A percentile compares a stretch with the other conserved stretches of the same genome.
These are phyloP conservation scores for Montipora foliosa DNA, from an alignment of 64 coral and sea anemone species.

Conservation along the genomic window DNA sequence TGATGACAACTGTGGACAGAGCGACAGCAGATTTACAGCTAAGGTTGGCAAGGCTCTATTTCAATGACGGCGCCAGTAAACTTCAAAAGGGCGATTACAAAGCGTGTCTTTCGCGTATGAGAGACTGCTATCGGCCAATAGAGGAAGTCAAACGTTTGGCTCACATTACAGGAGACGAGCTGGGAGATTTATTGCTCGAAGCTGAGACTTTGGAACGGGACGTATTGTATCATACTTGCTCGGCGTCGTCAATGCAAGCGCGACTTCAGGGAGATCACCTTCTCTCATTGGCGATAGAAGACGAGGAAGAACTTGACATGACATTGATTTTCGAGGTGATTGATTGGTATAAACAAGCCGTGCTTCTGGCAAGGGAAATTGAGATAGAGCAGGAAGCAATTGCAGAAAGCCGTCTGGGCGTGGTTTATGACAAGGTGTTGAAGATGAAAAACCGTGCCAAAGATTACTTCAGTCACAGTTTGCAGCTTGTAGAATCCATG, in stretches of 20 bases:
- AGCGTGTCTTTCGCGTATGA: no score
- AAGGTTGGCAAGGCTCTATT: conserved; percentile 39
- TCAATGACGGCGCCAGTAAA: conserved; percentile 63
- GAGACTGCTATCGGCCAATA: no score
- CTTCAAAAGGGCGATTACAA: neutral
- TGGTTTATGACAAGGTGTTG: conserved; percentile 74
- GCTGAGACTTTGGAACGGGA: no score
- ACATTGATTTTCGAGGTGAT: conserved; percentile 85
- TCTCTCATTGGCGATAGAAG: no score
- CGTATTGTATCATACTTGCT: no score
- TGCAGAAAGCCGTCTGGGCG: conserved; percentile 66
- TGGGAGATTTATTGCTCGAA: no score
- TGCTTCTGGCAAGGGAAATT: conserved; percentile 73
- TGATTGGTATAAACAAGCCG: conserved; percentile 80
- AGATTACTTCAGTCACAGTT: conserved; percentile 58
- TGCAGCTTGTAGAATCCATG: conserved; percentile 79
- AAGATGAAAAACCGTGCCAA: conserved; percentile 65
- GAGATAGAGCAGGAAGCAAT: conserved; percentile 89
- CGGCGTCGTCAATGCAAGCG: no score
- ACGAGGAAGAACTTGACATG: conserved; percentile 76
- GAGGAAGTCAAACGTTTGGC: no score
- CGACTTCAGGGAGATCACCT: no score
- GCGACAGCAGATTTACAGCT: conserved; percentile 55
- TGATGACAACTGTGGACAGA: neutral
- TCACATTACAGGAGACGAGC: no score